Percentiles rank a stretch among this genome's conserved stretches.
Conservation (phyloP, 2,888 invertebrate species). For the Deilephila elpenor region DNA sequence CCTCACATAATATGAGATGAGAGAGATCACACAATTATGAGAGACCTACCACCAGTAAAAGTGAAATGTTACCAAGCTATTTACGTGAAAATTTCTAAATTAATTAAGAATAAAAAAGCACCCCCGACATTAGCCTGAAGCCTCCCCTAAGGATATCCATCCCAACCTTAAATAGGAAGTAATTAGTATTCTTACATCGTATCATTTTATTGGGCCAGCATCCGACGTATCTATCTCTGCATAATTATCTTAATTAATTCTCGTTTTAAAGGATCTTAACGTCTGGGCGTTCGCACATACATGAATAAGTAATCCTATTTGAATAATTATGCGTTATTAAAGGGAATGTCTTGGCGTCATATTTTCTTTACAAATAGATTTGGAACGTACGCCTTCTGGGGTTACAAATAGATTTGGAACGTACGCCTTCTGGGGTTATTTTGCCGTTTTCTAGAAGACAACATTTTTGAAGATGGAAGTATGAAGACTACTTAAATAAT, state of each 20-base stretch:
- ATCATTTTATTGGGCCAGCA: background rate
- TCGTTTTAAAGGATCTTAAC: constrained; percentile 6
- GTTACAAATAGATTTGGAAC: background rate
- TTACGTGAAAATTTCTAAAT: no score
- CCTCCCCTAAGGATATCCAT: background rate
- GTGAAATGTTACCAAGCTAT: no score
- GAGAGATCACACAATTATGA: no score
- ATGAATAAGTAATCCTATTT: constrained; percentile 12
- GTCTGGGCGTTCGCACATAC: background rate
- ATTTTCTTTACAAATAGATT: background rate
- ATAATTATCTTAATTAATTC: background rate
- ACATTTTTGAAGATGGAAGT: no score
- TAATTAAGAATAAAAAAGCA: no score
- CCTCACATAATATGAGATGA: no score
- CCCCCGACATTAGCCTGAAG: no score
- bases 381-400: no score
- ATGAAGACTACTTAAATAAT: no score
- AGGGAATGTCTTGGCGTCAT: background rate
- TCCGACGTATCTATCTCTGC: background rate
- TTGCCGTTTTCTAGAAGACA: no score
- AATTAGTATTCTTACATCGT: constrained; percentile 1
- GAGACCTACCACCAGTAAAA: no score
- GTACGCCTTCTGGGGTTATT: no score
- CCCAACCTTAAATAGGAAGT: background rate
- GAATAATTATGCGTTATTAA: constrained; percentile 24